Evolutionary conservation across 2,113 vertebrate species (phyloP).

Genomic region (Ploceus nigricollis): DNA sequence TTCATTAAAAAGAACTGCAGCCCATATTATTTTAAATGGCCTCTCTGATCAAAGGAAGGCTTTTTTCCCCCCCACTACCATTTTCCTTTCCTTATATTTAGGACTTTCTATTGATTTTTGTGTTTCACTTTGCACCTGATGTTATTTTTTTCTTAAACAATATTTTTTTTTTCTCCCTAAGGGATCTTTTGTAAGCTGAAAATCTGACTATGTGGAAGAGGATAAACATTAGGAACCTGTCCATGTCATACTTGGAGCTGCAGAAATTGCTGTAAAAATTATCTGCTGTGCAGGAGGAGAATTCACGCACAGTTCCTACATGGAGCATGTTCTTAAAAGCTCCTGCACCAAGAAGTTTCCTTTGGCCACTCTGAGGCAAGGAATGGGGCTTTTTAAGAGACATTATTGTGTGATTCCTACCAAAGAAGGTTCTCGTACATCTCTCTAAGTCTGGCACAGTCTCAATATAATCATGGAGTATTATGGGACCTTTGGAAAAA

Average conservation of each 20-base stretch:
- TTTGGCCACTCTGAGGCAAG: background rate
- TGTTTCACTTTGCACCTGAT: background rate
- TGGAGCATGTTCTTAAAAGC: background rate
- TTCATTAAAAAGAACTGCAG: constrained; percentile 47
- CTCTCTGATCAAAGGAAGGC: background rate
- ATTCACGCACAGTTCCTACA: background rate
- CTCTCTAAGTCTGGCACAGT: background rate
- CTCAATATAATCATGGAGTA: too few species aligned
- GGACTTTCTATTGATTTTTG: constrained; percentile 5
- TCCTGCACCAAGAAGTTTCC: background rate
- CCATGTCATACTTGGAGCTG: background rate
- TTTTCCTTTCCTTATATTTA: constrained; percentile 8
- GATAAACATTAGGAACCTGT: background rate
- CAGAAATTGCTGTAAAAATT: background rate
- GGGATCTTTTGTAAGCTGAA: background rate
- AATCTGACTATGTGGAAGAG: background rate
- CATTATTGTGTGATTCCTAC: background rate
- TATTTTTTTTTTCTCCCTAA: background rate
- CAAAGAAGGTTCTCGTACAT: background rate
- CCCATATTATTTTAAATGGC: constrained; percentile 28
- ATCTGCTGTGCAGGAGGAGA: background rate
- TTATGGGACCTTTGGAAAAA: background rate
- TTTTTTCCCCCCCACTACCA: background rate
- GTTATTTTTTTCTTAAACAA: background rate
- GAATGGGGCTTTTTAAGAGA: background rate